Evolutionary conservation across 92 coral and sea anemone genomes (phyloP).

Genomic region (Palythoa grandiflora): DNA sequence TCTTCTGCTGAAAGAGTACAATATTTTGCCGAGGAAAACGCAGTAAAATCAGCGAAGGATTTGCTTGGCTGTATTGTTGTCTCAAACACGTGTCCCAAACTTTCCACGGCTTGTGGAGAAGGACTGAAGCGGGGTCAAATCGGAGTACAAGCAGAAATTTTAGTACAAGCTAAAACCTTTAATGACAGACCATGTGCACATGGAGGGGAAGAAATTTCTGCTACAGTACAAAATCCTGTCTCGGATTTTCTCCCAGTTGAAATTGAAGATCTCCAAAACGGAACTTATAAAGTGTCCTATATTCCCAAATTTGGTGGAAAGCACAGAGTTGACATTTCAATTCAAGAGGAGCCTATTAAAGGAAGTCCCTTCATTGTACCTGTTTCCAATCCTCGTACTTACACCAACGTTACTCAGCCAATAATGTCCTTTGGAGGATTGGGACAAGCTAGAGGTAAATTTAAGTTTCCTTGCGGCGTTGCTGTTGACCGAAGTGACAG

Average conservation of each 20-base stretch:
- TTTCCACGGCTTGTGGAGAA: slow-evolving; percentile 87
- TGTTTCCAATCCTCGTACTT: slow-evolving; percentile 90
- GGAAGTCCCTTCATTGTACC: slow-evolving; percentile 80
- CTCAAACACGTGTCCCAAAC: slow-evolving; percentile 80
- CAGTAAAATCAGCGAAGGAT: slow-evolving; percentile 60
- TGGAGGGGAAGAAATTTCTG: slow-evolving; percentile 88
- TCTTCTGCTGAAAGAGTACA: slow-evolving; percentile 65
- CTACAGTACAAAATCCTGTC: slow-evolving; percentile 75
- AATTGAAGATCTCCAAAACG: slow-evolving; percentile 86
- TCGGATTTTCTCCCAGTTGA: slow-evolving; percentile 57
- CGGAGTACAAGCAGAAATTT: slow-evolving; percentile 78
- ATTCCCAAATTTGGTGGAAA: slow-evolving; percentile 80
- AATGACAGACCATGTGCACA: slow-evolving; percentile 70
- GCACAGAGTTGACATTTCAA: slow-evolving; percentile 76
- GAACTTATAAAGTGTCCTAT: slow-evolving; percentile 80
- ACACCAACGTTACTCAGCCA: slow-evolving; percentile 76
- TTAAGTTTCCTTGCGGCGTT: slow-evolving; percentile 96
- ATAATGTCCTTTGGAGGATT: slow-evolving; percentile 73
- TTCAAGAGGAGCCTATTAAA: slow-evolving; percentile 82
- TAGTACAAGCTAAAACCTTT: slow-evolving; percentile 77
- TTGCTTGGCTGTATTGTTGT: slow-evolving; percentile 81
- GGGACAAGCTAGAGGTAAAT: slow-evolving; percentile 73
- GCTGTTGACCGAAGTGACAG: slow-evolving; percentile 86
- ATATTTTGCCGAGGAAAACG: slow-evolving; percentile 70
- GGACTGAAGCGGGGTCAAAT: slow-evolving; percentile 86